Conservation (phyloP, 2,888 invertebrate genomes). For the Bembecia ichneumoniformis region DNA sequence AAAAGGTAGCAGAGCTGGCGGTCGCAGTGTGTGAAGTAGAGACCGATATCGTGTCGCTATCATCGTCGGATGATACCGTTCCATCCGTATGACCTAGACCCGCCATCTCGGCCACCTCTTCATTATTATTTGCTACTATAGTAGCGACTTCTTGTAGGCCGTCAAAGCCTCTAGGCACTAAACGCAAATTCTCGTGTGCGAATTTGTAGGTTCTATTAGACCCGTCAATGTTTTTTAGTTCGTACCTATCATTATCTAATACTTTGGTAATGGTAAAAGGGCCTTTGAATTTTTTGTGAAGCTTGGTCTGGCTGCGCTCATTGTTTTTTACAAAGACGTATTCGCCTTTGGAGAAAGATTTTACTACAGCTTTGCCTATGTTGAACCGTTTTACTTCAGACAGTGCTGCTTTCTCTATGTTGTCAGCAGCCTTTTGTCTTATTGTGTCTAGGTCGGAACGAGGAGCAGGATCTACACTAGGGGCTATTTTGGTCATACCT, state of each 20-base stretch:
- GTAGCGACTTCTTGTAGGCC: constrained; percentile 9
- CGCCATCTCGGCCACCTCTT: constrained; percentile 10
- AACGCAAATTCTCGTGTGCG: constrained; percentile 12
- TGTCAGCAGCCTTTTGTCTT: neutral
- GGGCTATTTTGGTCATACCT: constrained; percentile 2
- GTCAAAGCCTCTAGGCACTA: constrained; percentile 11
- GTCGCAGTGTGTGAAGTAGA: constrained; percentile 6
- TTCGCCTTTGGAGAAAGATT: constrained; percentile 11
- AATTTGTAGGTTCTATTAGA: constrained; percentile 13
- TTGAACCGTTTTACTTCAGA: constrained; percentile 7
- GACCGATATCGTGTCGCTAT: neutral
- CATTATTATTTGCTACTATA: constrained; percentile 4
- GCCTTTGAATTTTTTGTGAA: too few species aligned
- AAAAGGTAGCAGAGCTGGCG: constrained; percentile 6
- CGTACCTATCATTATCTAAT: constrained; percentile 11
- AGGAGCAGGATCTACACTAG: neutral
- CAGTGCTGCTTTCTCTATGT: too few species aligned
- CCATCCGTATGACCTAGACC: too few species aligned
- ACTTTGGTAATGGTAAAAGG: too few species aligned
- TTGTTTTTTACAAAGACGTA: constrained; percentile 13
- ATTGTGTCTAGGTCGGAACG: neutral
- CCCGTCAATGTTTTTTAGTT: constrained; percentile 9
- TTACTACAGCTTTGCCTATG: constrained; percentile 5
- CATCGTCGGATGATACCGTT: neutral
- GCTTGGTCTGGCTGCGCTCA: too few species aligned